phyloP scores from a whole-genome alignment of 2,888 invertebrate species.

The Brachynemurus nebulosus region DNA sequence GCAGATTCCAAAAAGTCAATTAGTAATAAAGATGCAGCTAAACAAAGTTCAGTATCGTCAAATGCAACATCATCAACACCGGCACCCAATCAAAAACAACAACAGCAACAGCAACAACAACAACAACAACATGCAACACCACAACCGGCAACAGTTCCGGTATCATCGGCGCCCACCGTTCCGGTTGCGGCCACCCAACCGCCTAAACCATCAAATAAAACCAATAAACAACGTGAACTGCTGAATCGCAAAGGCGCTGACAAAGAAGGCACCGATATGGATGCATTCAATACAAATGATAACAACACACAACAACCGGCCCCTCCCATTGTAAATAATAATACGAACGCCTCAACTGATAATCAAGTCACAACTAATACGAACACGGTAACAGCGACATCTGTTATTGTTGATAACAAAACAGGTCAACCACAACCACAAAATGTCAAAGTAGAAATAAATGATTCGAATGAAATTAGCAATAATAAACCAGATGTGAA shows the following conservation, averaged over 20 bases:
- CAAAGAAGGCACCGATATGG: constrained; percentile 47
- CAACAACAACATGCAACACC: constrained; percentile 17
- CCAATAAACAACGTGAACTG: constrained; percentile 36
- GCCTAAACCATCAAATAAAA: constrained; percentile 35
- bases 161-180: constrained; percentile 8
- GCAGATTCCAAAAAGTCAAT: constrained; percentile 17
- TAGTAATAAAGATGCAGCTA: constrained; percentile 22
- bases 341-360: background rate
- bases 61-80: constrained; percentile 4
- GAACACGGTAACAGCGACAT: background rate
- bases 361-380: background rate
- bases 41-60: constrained; percentile 13
- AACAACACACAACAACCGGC: background rate
- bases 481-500: constrained; percentile 13
- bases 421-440: background rate
- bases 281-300: constrained; percentile 35
- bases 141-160: constrained; percentile 11
- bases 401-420: background rate
- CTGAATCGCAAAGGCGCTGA: constrained; percentile 40
- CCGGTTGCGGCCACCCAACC: constrained; percentile 29
- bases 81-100: constrained; percentile 8
- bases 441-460: background rate
- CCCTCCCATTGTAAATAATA: background rate
- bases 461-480: constrained; percentile 12
- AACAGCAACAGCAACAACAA: constrained; percentile 7